Conservation (phyloP, 2,113 vertebrate genomes). For the Pristiophorus japonicus region DNA sequence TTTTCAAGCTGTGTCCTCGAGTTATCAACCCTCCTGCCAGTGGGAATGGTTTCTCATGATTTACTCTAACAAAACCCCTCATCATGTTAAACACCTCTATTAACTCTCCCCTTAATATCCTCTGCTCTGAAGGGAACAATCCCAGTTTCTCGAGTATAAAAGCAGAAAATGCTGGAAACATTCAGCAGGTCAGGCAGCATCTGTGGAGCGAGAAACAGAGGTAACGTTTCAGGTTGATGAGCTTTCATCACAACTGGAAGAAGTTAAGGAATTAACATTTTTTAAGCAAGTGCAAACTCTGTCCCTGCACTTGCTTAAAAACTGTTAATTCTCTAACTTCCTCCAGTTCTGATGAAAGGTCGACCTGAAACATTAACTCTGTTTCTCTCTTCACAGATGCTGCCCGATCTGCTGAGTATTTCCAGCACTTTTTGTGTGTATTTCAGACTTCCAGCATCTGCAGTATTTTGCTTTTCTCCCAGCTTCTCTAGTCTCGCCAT, state of each 20-base stretch:
- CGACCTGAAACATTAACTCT: background rate
- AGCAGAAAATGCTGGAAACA: background rate
- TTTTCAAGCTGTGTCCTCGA: background rate
- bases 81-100: background rate
- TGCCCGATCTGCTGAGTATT: too few species aligned
- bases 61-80: background rate
- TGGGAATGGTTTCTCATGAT: background rate
- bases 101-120: background rate
- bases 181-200: background rate
- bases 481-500: background rate
- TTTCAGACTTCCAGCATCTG: background rate
- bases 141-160: background rate
- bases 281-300: background rate
- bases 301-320: too few species aligned
- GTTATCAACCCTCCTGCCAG: background rate
- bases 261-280: background rate
- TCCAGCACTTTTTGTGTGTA: background rate
- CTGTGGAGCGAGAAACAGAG: background rate
- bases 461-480: background rate
- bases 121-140: background rate
- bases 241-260: background rate
- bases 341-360: background rate
- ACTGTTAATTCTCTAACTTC: background rate
- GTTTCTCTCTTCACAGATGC: background rate
- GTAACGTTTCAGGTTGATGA: background rate